Percentiles rank a stretch among this genome's conserved stretches.
phyloP scores from a whole-genome alignment of 2,888 invertebrate species.

The Schizaphis graminum region DNA sequence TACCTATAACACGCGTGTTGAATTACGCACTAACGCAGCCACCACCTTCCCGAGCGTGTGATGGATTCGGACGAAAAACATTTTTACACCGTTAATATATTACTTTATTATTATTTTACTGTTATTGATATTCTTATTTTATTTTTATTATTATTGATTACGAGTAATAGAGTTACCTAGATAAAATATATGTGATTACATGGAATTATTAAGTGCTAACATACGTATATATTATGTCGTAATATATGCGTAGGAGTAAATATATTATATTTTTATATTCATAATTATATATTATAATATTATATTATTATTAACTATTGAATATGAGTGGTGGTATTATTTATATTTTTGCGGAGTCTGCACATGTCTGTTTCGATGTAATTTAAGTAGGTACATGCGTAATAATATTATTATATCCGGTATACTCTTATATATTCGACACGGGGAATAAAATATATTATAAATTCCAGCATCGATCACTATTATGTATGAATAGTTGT shows the following conservation, averaged over 20 bases:
- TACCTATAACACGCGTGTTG: too few species aligned
- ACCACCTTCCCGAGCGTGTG: neutral
- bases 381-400: neutral
- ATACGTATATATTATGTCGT: neutral
- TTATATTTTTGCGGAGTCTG: neutral
- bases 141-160: constrained; percentile 31
- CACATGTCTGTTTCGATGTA: neutral
- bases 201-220: constrained; percentile 17
- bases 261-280: neutral
- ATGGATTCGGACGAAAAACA: neutral
- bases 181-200: constrained; percentile 42
- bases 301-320: neutral
- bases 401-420: neutral
- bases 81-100: neutral
- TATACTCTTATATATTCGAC: neutral
- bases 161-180: constrained; percentile 45
- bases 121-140: constrained; percentile 2
- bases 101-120: constrained; percentile 23
- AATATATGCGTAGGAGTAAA: neutral
- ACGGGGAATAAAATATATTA: neutral
- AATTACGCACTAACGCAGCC: neutral
- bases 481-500: constrained; percentile 1
- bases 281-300: constrained; percentile 7
- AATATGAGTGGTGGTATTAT: neutral
- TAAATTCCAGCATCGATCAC: neutral